These are phyloP conservation scores for Salvelinus namaycush DNA, from an alignment of 2,113 vertebrate genomes.

Conservation along the genomic window DNA sequence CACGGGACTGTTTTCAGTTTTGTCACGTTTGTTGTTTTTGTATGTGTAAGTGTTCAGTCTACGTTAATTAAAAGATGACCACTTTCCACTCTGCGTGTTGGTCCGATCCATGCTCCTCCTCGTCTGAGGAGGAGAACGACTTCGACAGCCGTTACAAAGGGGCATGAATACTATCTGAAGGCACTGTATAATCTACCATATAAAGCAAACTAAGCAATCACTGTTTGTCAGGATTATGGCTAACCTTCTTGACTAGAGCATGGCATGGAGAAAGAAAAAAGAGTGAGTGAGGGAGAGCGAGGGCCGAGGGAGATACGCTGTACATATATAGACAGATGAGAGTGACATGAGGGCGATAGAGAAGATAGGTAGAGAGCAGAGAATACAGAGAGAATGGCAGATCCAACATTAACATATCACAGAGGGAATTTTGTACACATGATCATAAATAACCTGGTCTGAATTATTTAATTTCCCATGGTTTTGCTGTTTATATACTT, in stretches of 20 bases:
- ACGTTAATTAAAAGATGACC: no score
- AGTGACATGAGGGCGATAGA: not conserved
- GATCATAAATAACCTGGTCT: not conserved
- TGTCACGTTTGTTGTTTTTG: no score
- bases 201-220: not conserved
- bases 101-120: no score
- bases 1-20: no score
- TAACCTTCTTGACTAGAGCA: not conserved
- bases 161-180: no score
- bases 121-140: no score
- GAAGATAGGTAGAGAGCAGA: not conserved
- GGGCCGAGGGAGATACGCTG: no score
- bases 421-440: conserved; percentile 11
- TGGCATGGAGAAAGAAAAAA: not conserved
- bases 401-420: conserved; percentile 10
- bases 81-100: no score
- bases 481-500: conserved; percentile 15
- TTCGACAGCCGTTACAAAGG: no score
- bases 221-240: not conserved
- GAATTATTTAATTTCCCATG: conserved; percentile 10
- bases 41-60: no score
- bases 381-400: conserved; percentile 1
- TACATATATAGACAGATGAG: no score
- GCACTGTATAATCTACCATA: not conserved
- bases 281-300: not conserved